Conservation (phyloP, 2,888 invertebrate species). For the Oscheius onirici region DNA sequence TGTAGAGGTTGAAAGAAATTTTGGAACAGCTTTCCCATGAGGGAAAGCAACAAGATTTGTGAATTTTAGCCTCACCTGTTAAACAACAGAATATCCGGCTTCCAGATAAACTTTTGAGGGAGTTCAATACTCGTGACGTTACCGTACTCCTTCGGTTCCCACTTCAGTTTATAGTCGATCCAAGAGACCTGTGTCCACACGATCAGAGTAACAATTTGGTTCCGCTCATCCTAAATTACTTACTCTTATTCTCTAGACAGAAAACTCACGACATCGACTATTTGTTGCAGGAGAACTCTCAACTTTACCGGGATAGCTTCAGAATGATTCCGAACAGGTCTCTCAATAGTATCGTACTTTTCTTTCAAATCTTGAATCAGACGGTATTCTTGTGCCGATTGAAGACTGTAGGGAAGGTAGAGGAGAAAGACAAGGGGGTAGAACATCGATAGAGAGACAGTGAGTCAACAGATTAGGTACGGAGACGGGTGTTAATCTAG, state of each 20-base stretch:
- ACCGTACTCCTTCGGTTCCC: conserved; percentile 95
- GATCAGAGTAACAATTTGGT: conserved; percentile 94
- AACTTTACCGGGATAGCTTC: conserved; percentile 55
- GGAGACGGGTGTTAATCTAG: conserved; percentile 3
- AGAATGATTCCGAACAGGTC: conserved; percentile 61
- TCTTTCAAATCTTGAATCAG: conserved; percentile 32
- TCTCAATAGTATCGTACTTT: conserved; percentile 59
- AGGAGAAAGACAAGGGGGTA: background rate
- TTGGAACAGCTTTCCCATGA: background rate
- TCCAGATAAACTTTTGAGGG: conserved; percentile 94
- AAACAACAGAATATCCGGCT: conserved; percentile 98
- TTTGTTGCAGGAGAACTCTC: conserved; percentile 62
- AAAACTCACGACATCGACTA: conserved; percentile 60
- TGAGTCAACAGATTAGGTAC: conserved; percentile 25
- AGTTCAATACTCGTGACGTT: conserved; percentile 93
- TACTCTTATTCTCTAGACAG: background rate
- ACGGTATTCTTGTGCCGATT: conserved; percentile 28
- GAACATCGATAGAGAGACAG: background rate
- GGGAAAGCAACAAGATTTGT: background rate
- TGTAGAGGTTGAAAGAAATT: no score
- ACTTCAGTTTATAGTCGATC: conserved; percentile 91
- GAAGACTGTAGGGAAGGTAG: background rate
- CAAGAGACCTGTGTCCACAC: conserved; percentile 96
- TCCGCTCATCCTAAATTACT: conserved; percentile 88
- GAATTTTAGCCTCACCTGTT: conserved; percentile 82